Evolutionary conservation across 2,113 vertebrate genomes (phyloP).

Genomic region (Plecturocebus donacophilus): DNA sequence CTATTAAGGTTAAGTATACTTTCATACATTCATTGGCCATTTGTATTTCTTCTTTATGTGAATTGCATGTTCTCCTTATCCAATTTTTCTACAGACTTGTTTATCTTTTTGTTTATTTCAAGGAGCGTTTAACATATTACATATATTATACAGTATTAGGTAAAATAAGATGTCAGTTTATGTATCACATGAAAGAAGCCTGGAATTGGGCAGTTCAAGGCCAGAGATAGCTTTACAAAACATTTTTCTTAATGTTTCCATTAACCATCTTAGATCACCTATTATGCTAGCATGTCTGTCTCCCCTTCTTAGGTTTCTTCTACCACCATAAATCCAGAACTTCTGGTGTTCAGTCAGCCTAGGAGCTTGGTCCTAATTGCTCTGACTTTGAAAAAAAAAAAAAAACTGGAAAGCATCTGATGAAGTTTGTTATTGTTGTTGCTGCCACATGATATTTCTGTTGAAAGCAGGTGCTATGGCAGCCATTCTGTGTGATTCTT

Average conservation of each 20-base stretch:
- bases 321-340: not conserved
- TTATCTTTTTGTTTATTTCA: not conserved
- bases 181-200: not conserved
- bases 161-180: not conserved
- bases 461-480: not conserved
- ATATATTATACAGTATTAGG: not conserved
- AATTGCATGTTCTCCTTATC: not conserved
- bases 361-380: not conserved
- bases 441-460: not conserved
- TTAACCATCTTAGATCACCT: not conserved
- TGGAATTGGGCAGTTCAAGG: not conserved
- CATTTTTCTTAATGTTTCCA: not conserved
- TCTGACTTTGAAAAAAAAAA: not conserved
- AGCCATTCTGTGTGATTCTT: not conserved
- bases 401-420: not conserved
- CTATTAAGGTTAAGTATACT: not conserved
- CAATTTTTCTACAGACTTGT: not conserved
- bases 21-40: not conserved
- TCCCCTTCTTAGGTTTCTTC: not conserved
- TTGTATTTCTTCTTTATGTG: not conserved
- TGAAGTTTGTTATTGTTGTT: not conserved
- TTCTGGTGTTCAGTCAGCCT: not conserved
- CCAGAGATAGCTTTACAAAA: not conserved
- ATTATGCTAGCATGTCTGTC: not conserved
- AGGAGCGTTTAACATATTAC: not conserved